Evolutionary conservation across 1,140 invertebrate species (phyloP), one percentile per base, ranked within the genome.

Genomic region (Plodia interpunctella): DNA sequence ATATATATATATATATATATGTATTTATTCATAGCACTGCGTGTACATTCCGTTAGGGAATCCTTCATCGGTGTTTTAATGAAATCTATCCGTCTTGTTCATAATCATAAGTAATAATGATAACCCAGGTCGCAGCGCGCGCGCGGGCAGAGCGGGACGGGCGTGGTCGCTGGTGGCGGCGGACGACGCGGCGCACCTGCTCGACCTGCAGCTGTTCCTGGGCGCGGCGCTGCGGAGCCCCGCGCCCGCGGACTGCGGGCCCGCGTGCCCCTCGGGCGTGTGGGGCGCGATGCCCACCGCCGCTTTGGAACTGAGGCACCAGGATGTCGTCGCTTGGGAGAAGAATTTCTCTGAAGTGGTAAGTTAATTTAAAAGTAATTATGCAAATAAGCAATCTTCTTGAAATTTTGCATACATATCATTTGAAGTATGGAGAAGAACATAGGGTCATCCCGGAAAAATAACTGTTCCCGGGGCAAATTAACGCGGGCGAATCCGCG

Each of bases 151-250:
- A 30, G 92, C 92, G 55, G 98, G 98, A 21, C 95, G 92, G 6
- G 97, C 98, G 0, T 98, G 95, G 78, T 98, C 96, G 8, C 92
- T 99, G 49, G 91, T 99, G 20, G 90, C 94, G 0, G 93, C 94
- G 0, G 98, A 99, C 72, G 99, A 99, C 85, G 91, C 97, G 19
- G 93, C 98, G 0, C 98, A 98, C 87, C 87, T 99, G 0, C 76
- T 99, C 25, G 98, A 99, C 91, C 90, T 99, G 19, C 96, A 98
- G 80, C 90, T 99, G 38, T 99, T 99, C 87, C 91, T 99, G 15
- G 97, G 96, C 17, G 92, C 94, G 21, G 91, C 94, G 5, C 86
- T 98, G 0, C 91, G 91, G 44, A 85, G 93, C 28, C 91, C 94
- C 19, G 90, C 84, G 8, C 77, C 91, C 38, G 75, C 80, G 4